Evolutionary conservation across 2,888 invertebrate species (phyloP).

Genomic region (Cephus runcator): DNA sequence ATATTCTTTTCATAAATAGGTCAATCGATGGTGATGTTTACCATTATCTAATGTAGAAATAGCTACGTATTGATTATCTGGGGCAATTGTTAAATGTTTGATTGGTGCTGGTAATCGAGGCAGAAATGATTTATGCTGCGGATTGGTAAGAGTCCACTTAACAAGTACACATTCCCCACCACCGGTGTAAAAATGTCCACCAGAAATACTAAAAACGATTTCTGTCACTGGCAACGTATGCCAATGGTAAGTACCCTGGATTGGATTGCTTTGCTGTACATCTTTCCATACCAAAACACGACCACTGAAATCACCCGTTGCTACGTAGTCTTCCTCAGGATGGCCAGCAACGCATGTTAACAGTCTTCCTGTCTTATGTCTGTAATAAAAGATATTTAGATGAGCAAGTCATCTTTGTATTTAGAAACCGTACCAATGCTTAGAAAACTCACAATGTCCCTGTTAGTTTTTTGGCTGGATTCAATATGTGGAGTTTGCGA

Average conservation of each 20-base stretch:
- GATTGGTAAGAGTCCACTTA: slow-evolving; percentile 74
- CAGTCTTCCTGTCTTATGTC: slow-evolving; percentile 49
- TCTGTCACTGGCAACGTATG: slow-evolving; percentile 78
- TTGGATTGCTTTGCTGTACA: slow-evolving; percentile 52
- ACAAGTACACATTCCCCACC: slow-evolving; percentile 84
- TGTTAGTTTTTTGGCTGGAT: slow-evolving; percentile 47
- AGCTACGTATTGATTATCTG: slow-evolving; percentile 73
- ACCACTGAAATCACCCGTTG: slow-evolving; percentile 77
- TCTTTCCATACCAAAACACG: slow-evolving; percentile 74
- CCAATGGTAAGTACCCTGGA: slow-evolving; percentile 77
- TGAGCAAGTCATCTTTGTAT: background rate
- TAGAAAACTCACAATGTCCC: slow-evolving; percentile 43
- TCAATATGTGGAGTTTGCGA: slow-evolving; percentile 49
- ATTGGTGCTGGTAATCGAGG: slow-evolving; percentile 79
- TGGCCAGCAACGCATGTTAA: slow-evolving; percentile 77
- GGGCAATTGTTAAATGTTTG: slow-evolving; percentile 71
- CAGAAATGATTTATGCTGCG: slow-evolving; percentile 69
- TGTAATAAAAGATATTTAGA: slow-evolving; percentile 9
- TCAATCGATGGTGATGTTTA: slow-evolving; percentile 27
- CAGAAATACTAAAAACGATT: slow-evolving; percentile 72
- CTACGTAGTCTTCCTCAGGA: slow-evolving; percentile 73
- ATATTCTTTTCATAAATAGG: background rate
- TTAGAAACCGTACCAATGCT: background rate
- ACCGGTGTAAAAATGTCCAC: slow-evolving; percentile 78
- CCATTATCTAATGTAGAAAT: slow-evolving; percentile 79